Evolutionary conservation across 2,797 vertebrate species (phyloP).

Genomic region (Mormyrops boulengeri): DNA sequence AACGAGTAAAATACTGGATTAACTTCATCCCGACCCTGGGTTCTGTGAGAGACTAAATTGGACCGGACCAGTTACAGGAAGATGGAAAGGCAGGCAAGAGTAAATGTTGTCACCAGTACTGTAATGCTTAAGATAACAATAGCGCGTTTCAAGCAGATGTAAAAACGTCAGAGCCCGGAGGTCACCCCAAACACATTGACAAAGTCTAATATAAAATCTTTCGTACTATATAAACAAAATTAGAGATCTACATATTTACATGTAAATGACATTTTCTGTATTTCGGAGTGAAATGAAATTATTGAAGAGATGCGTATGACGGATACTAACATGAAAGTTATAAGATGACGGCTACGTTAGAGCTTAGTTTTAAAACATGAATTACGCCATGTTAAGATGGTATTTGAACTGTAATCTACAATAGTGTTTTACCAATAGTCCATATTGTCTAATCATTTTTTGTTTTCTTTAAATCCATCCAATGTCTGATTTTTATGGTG

Average conservation of each 20-base stretch:
- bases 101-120: neutral
- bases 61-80: neutral
- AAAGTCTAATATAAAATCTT: conserved; percentile 60
- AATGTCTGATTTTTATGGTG: neutral
- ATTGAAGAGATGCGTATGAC: neutral
- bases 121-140: neutral
- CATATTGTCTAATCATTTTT: neutral
- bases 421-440: conserved; percentile 38
- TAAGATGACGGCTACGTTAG: conserved; percentile 3
- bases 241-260: conserved; percentile 67
- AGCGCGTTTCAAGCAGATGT: neutral
- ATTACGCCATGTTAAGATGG: conserved; percentile 3
- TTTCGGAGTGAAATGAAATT: neutral
- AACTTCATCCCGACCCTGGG: neutral
- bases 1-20: conserved; percentile 14
- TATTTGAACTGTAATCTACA: conserved; percentile 8
- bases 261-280: conserved; percentile 13
- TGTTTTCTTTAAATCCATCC: neutral
- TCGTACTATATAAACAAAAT: conserved; percentile 58
- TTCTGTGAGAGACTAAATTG: neutral
- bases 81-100: neutral
- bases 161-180: neutral
- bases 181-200: conserved; percentile 44
- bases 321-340: neutral
- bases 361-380: conserved; percentile 2